Evolutionary conservation across 2,113 vertebrate genomes (phyloP).

Genomic region (Neomonachus schauinslandi): DNA sequence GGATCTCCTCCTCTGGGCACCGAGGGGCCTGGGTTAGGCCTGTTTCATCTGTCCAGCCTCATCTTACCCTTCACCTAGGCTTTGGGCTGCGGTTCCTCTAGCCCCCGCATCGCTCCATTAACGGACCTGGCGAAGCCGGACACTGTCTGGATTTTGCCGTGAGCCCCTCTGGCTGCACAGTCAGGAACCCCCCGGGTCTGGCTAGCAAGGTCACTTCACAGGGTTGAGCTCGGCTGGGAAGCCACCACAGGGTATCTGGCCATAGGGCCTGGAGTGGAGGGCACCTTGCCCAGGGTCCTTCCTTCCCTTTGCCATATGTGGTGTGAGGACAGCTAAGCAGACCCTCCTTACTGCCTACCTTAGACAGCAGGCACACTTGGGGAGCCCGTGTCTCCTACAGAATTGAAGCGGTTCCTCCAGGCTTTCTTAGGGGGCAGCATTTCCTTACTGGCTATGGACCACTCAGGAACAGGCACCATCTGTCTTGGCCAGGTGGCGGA

Average conservation of each 20-base stretch:
- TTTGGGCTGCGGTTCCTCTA: background rate
- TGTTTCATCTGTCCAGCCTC: no score
- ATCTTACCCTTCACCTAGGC: fast-evolving
- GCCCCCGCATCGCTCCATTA: fast-evolving
- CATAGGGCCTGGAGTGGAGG: background rate
- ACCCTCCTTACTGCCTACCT: fast-evolving
- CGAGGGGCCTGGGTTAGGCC: background rate
- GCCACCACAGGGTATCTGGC: background rate
- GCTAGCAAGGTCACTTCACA: background rate
- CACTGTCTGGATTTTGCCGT: background rate
- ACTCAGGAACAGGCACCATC: background rate
- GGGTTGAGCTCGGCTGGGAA: background rate
- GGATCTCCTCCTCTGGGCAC: background rate
- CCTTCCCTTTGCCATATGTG: no score
- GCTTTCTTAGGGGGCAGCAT: background rate
- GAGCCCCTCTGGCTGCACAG: background rate
- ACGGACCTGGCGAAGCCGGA: background rate
- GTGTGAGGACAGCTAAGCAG: background rate
- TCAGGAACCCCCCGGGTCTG: background rate
- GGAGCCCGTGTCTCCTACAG: background rate
- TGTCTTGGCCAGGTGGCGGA: background rate
- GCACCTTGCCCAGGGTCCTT: no score
- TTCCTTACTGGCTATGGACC: fast-evolving
- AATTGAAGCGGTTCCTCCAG: fast-evolving
- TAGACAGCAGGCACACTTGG: no score